Conservation (phyloP, 1,140 invertebrate species). For the Leptonema lineaticorne region DNA sequence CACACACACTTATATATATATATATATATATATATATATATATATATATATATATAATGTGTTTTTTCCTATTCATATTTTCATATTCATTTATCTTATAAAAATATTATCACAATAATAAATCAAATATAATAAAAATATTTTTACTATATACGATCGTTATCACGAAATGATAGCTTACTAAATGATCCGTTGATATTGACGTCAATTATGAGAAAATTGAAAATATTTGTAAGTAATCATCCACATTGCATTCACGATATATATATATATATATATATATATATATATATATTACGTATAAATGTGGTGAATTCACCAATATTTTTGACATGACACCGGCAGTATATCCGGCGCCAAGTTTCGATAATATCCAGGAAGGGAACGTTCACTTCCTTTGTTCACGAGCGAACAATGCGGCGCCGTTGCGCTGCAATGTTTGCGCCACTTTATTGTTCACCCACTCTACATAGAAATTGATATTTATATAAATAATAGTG, state of each 20-base stretch:
- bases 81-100: too few relatives aligned
- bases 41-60: neutral
- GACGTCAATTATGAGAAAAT: too few relatives aligned
- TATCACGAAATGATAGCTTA: too few relatives aligned
- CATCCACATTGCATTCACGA: too few relatives aligned
- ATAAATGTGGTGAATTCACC: neutral
- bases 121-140: too few relatives aligned
- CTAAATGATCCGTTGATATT: too few relatives aligned
- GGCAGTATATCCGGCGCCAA: neutral
- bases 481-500: neutral
- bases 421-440: conserved; percentile 6
- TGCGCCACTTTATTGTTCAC: conserved; percentile 14
- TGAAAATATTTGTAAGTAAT: too few relatives aligned
- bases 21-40: neutral
- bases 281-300: neutral
- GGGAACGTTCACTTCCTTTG: conserved; percentile 10
- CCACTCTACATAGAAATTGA: conserved; percentile 9
- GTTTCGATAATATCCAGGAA: conserved; percentile 11
- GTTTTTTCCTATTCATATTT: too few relatives aligned
- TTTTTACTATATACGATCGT: too few relatives aligned
- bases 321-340: conserved; percentile 8
- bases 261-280: neutral
- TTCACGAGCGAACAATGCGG: conserved; percentile 3
- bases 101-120: too few relatives aligned
- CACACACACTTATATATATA: neutral